Evolutionary conservation across 2,888 invertebrate genomes (phyloP).

Genomic region (Sabatieria punctata): DNA sequence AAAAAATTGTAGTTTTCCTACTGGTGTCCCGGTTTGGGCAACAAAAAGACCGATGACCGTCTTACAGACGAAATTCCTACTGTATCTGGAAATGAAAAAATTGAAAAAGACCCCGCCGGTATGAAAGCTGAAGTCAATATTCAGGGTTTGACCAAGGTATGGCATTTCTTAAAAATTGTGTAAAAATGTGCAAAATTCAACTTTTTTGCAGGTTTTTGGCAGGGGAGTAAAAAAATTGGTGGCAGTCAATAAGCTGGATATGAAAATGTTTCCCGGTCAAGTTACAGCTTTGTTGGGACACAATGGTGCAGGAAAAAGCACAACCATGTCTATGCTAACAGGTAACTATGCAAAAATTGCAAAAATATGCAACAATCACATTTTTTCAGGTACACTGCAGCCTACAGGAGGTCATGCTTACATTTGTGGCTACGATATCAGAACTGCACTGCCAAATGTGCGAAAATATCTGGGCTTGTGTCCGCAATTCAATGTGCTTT

Average conservation of each 20-base stretch:
- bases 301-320: conserved; percentile 76
- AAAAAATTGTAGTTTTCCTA: conserved; percentile 10
- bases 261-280: conserved; percentile 1
- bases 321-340: conserved; percentile 78
- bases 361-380: too few relatives aligned
- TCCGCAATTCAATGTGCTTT: conserved; percentile 68
- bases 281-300: conserved; percentile 67
- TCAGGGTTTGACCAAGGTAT: too few relatives aligned
- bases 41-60: too few relatives aligned
- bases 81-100: too few relatives aligned
- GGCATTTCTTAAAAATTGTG: too few relatives aligned
- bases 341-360: conserved; percentile 34
- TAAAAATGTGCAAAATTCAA: too few relatives aligned
- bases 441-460: conserved; percentile 30
- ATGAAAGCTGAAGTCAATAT: too few relatives aligned
- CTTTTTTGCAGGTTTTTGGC: too few relatives aligned
- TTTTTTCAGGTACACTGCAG: conserved; percentile 47
- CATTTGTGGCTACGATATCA: conserved; percentile 50
- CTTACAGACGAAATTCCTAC: too few relatives aligned
- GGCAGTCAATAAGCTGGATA: not conserved
- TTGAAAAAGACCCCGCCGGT: too few relatives aligned
- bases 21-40: too few relatives aligned
- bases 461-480: conserved; percentile 55
- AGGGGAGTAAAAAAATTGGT: too few relatives aligned
- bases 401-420: conserved; percentile 53